Conservation (phyloP, 2,888 invertebrate genomes). For the Hypsopygia costalis region DNA sequence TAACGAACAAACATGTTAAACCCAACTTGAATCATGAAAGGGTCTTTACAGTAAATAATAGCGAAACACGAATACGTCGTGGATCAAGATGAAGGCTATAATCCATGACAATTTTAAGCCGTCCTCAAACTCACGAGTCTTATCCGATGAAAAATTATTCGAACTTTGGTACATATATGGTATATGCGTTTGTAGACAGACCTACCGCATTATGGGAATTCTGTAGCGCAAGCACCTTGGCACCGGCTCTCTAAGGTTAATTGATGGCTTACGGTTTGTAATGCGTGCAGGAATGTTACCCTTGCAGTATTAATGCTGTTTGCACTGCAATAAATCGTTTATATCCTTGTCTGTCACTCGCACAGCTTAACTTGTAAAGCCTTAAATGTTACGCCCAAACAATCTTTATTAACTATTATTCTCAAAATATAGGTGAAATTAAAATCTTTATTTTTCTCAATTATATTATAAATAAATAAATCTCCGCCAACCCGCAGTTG, state of each 20-base stretch:
- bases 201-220: slow-evolving; percentile 38
- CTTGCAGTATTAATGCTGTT: slow-evolving; percentile 58
- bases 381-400: slow-evolving; percentile 20
- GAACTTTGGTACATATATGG: no score
- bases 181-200: slow-evolving; percentile 18
- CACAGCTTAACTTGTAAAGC: slow-evolving; percentile 12
- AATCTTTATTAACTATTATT: slow-evolving; percentile 2
- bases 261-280: slow-evolving; percentile 54
- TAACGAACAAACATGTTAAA: no score
- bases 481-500: no score
- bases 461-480: no score
- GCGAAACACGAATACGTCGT: slow-evolving; percentile 8
- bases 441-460: no score
- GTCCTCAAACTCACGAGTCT: no score
- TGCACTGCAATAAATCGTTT: slow-evolving; percentile 44
- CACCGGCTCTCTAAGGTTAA: slow-evolving; percentile 46
- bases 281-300: slow-evolving; percentile 68
- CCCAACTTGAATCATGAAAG: no score
- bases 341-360: slow-evolving; percentile 31
- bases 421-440: no score
- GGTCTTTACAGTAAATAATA: slow-evolving; percentile 1
- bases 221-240: slow-evolving; percentile 31
- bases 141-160: not conserved
- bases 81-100: slow-evolving; percentile 17
- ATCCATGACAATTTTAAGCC: slow-evolving; percentile 8